Conservation (phyloP, 2,113 vertebrate genomes). For the Passer domesticus region DNA sequence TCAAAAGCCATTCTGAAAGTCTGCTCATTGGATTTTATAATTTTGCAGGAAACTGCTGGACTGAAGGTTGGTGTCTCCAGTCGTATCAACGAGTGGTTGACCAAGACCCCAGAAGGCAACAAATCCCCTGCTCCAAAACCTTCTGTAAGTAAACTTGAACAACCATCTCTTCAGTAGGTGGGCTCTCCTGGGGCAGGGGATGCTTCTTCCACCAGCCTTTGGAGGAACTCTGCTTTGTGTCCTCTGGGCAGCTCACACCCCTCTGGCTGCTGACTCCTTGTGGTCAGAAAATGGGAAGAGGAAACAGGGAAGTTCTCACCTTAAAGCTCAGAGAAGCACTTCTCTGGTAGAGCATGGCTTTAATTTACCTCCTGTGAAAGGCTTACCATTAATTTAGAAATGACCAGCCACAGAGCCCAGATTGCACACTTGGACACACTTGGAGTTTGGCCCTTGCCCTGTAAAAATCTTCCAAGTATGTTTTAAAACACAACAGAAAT, state of each 20-base stretch:
- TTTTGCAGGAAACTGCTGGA: conserved; percentile 90
- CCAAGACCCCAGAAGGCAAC: conserved; percentile 92
- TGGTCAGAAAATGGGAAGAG: neutral
- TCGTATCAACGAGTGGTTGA: conserved; percentile 98
- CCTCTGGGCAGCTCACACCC: neutral
- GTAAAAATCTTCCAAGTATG: neutral
- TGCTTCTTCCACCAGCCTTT: neutral
- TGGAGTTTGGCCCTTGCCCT: neutral
- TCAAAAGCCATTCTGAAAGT: neutral
- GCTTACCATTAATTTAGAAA: neutral
- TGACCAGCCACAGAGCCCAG: neutral
- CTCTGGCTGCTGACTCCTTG: neutral
- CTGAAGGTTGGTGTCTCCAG: conserved; percentile 96
- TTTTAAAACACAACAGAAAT: neutral
- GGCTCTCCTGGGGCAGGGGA: neutral
- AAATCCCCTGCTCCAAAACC: conserved; percentile 88
- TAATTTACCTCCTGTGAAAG: neutral
- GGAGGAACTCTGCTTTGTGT: neutral
- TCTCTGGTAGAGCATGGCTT: neutral
- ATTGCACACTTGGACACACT: neutral
- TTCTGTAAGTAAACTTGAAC: conserved; percentile 77
- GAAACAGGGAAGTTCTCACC: neutral
- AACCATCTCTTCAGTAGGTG: neutral
- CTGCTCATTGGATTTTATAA: neutral
- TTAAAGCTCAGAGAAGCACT: neutral